phyloP scores from a whole-genome alignment of 2,888 invertebrate genomes.

The Euplexia lucipara region DNA sequence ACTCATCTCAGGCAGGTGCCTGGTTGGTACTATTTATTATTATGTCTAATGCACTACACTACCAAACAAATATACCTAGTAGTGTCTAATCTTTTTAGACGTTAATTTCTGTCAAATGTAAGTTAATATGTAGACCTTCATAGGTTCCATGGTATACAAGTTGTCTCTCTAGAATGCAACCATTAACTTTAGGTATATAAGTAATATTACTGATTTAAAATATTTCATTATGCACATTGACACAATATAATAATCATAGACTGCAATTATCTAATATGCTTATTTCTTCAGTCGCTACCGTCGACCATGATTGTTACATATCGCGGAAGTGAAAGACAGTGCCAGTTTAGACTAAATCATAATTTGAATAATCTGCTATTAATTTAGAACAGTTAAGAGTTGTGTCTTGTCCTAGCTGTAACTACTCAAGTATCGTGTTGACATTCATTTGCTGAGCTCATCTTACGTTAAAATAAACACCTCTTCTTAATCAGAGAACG shows the following conservation, averaged over 20 bases:
- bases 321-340: constrained; percentile 50
- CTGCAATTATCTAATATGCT: constrained; percentile 21
- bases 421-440: constrained; percentile 9
- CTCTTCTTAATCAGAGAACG: not conserved
- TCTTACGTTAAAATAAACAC: not conserved
- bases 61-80: no score
- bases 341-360: constrained; percentile 25
- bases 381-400: constrained; percentile 21
- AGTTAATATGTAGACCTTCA: no score
- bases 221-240: constrained; percentile 10
- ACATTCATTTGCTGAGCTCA: not conserved
- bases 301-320: constrained; percentile 30
- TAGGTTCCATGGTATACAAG: no score
- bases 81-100: no score
- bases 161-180: no score
- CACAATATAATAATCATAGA: not conserved
- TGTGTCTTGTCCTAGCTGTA: not conserved
- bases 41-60: no score
- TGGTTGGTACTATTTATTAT: no score
- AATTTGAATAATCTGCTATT: constrained; percentile 38
- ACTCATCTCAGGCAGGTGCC: not conserved
- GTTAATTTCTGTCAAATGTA: no score
- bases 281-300: constrained; percentile 27
- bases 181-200: not conserved
- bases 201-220: not conserved